A percentile compares a stretch with the other conserved stretches of the same genome.
These are phyloP conservation scores for Exephanes ischioxanthus DNA, from an alignment of 2,888 invertebrate genomes.

Conservation along the genomic window DNA sequence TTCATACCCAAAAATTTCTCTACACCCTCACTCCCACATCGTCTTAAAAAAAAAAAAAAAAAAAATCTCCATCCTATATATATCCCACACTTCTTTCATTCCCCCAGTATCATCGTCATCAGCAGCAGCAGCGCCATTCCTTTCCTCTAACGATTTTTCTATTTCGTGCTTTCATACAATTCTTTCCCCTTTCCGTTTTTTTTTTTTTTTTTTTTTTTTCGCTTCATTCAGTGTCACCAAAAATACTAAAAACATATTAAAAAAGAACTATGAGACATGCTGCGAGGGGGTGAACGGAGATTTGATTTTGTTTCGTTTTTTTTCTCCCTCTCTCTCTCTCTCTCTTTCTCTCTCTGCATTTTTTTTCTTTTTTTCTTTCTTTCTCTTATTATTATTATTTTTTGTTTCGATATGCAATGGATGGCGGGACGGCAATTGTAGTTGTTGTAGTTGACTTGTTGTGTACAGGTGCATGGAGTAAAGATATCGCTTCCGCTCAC, in stretches of 20 bases:
- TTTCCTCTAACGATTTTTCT: constrained; percentile 16
- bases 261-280: constrained; percentile 42
- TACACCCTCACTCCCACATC: constrained; percentile 63
- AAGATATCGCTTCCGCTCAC: constrained; percentile 84
- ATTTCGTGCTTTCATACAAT: constrained; percentile 32
- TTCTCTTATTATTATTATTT: constrained; percentile 40
- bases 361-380: constrained; percentile 19
- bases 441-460: constrained; percentile 69
- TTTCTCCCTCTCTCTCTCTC: not conserved
- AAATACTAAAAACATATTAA: not conserved
- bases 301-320: constrained; percentile 10
- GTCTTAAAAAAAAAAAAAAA: not conserved
- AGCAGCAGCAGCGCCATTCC: not conserved
- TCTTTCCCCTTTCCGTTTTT: not conserved
- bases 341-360: too few relatives aligned
- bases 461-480: constrained; percentile 81
- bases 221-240: constrained; percentile 40
- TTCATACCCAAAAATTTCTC: constrained; percentile 71
- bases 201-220: constrained; percentile 37
- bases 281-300: constrained; percentile 29
- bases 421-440: constrained; percentile 55
- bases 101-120: not conserved
- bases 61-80: constrained; percentile 5
- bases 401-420: constrained; percentile 45
- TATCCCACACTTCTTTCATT: constrained; percentile 19